Conservation (phyloP, 2,113 vertebrate genomes). For the Maccullochella peelii region DNA sequence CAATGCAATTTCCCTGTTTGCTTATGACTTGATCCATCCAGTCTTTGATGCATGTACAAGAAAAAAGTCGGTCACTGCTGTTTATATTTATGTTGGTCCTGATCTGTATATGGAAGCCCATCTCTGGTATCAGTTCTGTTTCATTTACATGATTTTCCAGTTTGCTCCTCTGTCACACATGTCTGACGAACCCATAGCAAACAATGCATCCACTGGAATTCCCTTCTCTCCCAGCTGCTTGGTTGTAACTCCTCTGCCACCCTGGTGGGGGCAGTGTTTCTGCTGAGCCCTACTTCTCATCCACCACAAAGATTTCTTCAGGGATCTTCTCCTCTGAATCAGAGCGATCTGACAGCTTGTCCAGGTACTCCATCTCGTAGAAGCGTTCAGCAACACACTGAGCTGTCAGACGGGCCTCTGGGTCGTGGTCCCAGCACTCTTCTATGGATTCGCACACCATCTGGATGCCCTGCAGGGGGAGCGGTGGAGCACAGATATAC, state of each 20-base stretch:
- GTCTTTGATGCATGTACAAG: conserved; percentile 36
- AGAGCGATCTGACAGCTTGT: conserved; percentile 90
- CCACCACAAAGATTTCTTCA: conserved; percentile 88
- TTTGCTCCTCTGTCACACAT: conserved; percentile 15
- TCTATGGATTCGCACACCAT: conserved; percentile 91
- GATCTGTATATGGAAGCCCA: not conserved
- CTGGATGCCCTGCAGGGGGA: conserved; percentile 90
- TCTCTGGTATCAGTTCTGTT: conserved; percentile 9
- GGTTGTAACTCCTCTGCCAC: conserved; percentile 35
- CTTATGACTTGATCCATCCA: conserved; percentile 42
- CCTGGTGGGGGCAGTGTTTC: conserved; percentile 53
- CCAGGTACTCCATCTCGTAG: conserved; percentile 88
- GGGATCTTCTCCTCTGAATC: conserved; percentile 94
- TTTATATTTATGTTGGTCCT: conserved; percentile 11
- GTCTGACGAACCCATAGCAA: conserved; percentile 5
- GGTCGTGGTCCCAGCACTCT: conserved; percentile 98
- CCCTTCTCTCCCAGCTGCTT: conserved; percentile 20
- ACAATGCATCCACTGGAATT: conserved; percentile 5
- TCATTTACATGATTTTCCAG: conserved; percentile 25
- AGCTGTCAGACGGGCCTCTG: conserved; percentile 94
- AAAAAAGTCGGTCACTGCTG: conserved; percentile 14
- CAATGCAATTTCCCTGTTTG: conserved; percentile 75
- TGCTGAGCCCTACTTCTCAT: conserved; percentile 84
- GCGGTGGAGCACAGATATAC: conserved; percentile 38
- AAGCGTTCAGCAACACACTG: conserved; percentile 96